phyloP scores from a whole-genome alignment of 1,140 invertebrate species.

The Papilio glaucus region DNA sequence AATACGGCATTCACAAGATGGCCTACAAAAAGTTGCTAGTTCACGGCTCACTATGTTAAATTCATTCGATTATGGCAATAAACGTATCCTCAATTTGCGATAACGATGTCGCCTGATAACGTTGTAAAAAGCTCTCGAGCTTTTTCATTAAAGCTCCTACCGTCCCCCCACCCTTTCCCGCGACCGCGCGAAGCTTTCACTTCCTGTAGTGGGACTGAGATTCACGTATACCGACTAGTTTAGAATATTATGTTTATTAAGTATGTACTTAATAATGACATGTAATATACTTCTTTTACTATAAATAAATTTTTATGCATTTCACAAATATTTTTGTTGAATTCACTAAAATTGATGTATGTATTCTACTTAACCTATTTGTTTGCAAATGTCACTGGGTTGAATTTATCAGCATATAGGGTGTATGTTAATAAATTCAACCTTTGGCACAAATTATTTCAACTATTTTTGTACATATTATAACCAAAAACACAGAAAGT shows the following conservation, averaged over 20 bases:
- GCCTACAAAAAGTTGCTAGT: slow-evolving; percentile 18
- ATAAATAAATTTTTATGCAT: too few relatives aligned
- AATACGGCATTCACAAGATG: background rate
- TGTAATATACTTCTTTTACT: too few relatives aligned
- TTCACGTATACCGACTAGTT: background rate
- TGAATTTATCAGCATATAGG: too few relatives aligned
- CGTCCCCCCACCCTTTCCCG: background rate
- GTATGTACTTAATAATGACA: too few relatives aligned
- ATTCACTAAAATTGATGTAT: too few relatives aligned
- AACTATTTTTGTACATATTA: too few relatives aligned
- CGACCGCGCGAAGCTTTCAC: background rate
- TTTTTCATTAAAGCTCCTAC: slow-evolving; percentile 18
- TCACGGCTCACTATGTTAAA: slow-evolving; percentile 24
- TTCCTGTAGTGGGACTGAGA: background rate
- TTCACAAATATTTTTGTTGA: too few relatives aligned
- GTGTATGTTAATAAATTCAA: too few relatives aligned
- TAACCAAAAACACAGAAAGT: too few relatives aligned
- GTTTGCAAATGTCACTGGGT: too few relatives aligned
- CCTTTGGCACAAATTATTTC: too few relatives aligned
- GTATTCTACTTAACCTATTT: too few relatives aligned
- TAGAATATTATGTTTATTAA: slow-evolving; percentile 8
- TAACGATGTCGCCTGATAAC: slow-evolving; percentile 28
- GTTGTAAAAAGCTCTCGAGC: slow-evolving; percentile 6
- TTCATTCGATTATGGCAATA: slow-evolving; percentile 26
- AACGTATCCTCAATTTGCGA: slow-evolving; percentile 34